Evolutionary conservation across 2,797 vertebrate genomes (phyloP).

Genomic region (Spheniscus humboldti): DNA sequence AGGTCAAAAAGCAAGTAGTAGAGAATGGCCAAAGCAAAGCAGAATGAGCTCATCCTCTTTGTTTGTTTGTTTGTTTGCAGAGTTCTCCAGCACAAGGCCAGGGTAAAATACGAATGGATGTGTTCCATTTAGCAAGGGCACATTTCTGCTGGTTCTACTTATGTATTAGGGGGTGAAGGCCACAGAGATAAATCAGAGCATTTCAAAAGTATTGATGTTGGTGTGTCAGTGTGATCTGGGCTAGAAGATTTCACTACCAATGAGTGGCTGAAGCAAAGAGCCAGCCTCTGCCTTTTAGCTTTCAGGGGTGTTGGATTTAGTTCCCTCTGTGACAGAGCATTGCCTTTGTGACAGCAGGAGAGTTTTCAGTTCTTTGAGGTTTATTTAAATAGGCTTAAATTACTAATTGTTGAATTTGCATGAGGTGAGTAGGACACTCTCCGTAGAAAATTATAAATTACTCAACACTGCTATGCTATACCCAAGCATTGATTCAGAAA

Average conservation of each 20-base stretch:
- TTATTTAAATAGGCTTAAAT: neutral
- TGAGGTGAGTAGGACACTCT: neutral
- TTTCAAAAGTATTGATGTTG: neutral
- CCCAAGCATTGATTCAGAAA: neutral
- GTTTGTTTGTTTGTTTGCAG: neutral
- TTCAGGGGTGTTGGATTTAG: neutral
- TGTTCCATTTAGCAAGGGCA: neutral
- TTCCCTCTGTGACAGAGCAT: neutral
- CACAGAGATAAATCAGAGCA: neutral
- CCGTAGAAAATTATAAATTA: neutral
- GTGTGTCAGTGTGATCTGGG: neutral
- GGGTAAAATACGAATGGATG: neutral
- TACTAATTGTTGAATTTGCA: neutral
- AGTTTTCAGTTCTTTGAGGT: neutral
- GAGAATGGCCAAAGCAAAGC: neutral
- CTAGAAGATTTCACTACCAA: neutral
- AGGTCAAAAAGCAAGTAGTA: neutral
- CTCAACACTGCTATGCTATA: neutral
- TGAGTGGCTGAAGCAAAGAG: neutral
- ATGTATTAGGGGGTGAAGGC: rapidly evolving
- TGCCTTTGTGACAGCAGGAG: neutral
- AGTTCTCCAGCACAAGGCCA: neutral
- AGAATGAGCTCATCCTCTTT: neutral
- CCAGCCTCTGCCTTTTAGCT: neutral
- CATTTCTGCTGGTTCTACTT: neutral